Percentiles rank a stretch among this genome's conserved stretches.
Conservation (phyloP, 37 sponge, comb jelly and placozoan species). For the Corticium candelabrum region DNA sequence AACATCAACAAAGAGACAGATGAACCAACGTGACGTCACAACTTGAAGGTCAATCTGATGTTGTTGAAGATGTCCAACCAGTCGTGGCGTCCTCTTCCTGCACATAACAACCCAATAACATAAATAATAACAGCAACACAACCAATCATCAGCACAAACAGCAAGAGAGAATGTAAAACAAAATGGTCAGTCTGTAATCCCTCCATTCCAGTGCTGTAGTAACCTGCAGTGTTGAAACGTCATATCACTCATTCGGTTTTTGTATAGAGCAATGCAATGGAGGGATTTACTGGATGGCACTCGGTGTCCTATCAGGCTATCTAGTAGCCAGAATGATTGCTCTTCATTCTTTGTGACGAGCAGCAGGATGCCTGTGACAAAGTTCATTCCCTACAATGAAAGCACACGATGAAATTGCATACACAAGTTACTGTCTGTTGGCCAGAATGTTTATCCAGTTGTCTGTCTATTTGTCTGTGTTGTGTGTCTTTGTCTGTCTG, state of each 20-base stretch:
- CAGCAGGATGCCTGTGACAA: slow-evolving; percentile 14
- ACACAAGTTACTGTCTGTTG: neutral
- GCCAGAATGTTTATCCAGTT: too few relatives aligned
- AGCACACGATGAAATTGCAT: neutral
- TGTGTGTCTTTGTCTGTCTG: too few relatives aligned
- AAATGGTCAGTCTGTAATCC: too few relatives aligned
- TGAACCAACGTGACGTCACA: slow-evolving; percentile 22
- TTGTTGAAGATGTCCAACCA: neutral
- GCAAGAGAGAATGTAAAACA: too few relatives aligned
- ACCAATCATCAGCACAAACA: too few relatives aligned
- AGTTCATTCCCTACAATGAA: slow-evolving; percentile 21
- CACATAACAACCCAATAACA: neutral
- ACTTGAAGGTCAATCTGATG: neutral
- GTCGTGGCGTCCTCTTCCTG: neutral
- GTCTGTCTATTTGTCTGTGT: too few relatives aligned
- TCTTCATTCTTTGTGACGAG: slow-evolving; percentile 7
- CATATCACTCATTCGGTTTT: too few relatives aligned
- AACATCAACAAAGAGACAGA: slow-evolving; percentile 37
- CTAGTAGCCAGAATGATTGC: slow-evolving; percentile 21
- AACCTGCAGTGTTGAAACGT: too few relatives aligned
- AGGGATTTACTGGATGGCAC: slow-evolving; percentile 17
- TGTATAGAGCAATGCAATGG: too few relatives aligned
- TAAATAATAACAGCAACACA: too few relatives aligned
- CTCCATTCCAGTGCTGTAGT: too few relatives aligned
- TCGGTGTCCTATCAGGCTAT: slow-evolving; percentile 1